Conservation (phyloP, 2,888 invertebrate genomes). For the Tolmerus cingulatus region DNA sequence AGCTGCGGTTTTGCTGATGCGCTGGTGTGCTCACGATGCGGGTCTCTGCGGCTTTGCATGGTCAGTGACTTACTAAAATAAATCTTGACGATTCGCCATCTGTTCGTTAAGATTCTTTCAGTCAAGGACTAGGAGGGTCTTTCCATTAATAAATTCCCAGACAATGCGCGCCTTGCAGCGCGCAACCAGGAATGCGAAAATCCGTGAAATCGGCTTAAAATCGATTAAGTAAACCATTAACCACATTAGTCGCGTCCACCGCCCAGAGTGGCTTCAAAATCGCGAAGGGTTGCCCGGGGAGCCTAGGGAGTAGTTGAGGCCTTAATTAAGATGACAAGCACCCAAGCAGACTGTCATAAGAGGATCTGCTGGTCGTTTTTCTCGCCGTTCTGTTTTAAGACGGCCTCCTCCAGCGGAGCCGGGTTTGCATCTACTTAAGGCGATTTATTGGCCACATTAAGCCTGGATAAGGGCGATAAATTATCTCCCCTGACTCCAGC, state of each 20-base stretch:
- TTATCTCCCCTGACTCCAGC: not conserved
- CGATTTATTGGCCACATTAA: conserved; percentile 42
- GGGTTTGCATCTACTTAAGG: conserved; percentile 30
- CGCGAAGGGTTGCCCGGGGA: not conserved
- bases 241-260: conserved; percentile 21
- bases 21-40: not conserved
- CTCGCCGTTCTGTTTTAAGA: not conserved
- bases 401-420: not conserved
- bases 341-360: conserved; percentile 42
- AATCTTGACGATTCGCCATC: not conserved
- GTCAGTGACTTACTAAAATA: not conserved
- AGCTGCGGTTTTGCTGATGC: not conserved
- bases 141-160: not conserved
- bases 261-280: not conserved
- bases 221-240: conserved; percentile 34
- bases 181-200: not conserved
- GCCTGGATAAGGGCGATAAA: conserved; percentile 38
- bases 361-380: conserved; percentile 32
- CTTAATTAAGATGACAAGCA: conserved; percentile 44
- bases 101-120: not conserved
- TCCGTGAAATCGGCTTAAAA: conserved; percentile 37
- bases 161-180: not conserved
- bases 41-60: not conserved
- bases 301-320: conserved; percentile 24
- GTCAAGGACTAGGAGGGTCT: not conserved